These are phyloP conservation scores for Pygathrix nemaeus DNA, from an alignment of 2,113 vertebrate genomes.

Conservation along the genomic window DNA sequence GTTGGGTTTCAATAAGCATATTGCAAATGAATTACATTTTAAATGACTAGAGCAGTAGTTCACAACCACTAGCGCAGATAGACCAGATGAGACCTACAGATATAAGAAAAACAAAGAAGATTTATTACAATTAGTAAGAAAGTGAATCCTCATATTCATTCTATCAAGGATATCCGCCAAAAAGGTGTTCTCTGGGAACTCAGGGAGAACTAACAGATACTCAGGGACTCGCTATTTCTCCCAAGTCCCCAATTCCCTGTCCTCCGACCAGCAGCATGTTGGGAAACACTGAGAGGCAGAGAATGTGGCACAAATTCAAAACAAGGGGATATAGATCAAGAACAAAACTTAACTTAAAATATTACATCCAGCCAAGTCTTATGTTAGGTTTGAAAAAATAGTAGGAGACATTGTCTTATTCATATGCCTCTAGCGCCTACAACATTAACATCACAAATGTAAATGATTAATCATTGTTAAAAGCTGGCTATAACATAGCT, in stretches of 20 bases:
- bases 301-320: neutral
- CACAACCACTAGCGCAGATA: neutral
- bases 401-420: neutral
- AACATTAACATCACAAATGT: neutral
- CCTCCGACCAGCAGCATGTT: neutral
- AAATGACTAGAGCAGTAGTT: constrained; percentile 31
- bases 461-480: neutral
- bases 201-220: neutral
- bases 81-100: neutral
- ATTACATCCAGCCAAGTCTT: neutral
- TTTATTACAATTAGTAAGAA: neutral
- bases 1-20: constrained; percentile 30
- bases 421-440: neutral
- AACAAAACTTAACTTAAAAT: neutral
- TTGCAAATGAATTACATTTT: constrained; percentile 1
- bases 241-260: neutral
- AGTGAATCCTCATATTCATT: neutral
- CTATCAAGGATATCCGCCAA: neutral
- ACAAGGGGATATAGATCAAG: neutral
- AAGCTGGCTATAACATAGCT: neutral
- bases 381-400: neutral
- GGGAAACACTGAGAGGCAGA: neutral
- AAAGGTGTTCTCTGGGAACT: neutral
- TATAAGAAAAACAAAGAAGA: neutral
- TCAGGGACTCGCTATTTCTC: neutral